A percentile compares a stretch with the other conserved stretches of the same genome.
phyloP scores from a whole-genome alignment of 2,797 vertebrate species.

The Enteromius radiatus region DNA sequence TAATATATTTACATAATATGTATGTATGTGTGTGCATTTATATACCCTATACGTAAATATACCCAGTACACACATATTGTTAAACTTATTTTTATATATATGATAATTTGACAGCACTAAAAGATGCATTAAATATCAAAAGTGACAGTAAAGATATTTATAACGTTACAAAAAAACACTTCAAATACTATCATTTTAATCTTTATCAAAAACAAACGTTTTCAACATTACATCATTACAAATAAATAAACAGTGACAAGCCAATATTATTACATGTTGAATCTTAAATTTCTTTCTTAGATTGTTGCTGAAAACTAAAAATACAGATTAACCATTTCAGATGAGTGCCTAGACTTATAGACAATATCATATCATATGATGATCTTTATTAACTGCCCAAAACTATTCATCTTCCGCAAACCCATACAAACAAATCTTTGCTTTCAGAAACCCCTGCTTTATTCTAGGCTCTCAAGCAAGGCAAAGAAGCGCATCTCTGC shows the following conservation, averaged over 20 bases:
- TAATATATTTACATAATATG: too few species aligned
- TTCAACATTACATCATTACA: not conserved
- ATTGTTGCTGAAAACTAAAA: not conserved
- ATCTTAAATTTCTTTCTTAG: not conserved
- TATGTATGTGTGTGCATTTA: too few species aligned
- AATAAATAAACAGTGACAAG: not conserved
- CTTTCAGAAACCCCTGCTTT: slow-evolving; percentile 17
- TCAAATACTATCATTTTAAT: not conserved
- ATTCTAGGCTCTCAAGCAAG: slow-evolving; percentile 8
- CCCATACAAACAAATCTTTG: not conserved
- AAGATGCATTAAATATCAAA: not conserved
- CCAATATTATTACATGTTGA: not conserved
- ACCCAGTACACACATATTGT: too few species aligned
- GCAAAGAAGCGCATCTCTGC: slow-evolving; percentile 19
- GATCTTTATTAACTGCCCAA: not conserved
- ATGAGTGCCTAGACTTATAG: not conserved
- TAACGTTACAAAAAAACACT: not conserved
- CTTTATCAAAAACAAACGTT: not conserved
- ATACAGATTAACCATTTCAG: not conserved
- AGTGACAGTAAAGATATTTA: not conserved
- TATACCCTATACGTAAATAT: too few species aligned
- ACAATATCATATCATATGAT: not conserved
- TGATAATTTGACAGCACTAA: too few species aligned
- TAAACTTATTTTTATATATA: too few species aligned
- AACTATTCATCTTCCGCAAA: not conserved